Evolutionary conservation across 2,888 invertebrate species (phyloP), one percentile per base, ranked within the genome.

Genomic region (Himalopsyche japonica): DNA sequence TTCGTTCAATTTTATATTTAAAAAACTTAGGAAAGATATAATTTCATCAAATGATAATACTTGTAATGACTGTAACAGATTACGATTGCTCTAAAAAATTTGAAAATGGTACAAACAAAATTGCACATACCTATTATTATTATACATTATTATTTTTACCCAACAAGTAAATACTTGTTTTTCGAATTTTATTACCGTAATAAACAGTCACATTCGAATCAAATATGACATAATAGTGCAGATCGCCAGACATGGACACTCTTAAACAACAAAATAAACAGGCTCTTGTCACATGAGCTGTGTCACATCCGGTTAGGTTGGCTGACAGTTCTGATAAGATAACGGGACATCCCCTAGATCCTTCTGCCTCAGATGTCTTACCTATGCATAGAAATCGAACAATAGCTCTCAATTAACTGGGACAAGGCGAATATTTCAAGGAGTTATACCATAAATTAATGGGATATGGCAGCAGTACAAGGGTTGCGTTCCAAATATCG

Each of bases 381-480:
- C 76, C 47, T 77, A 70, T 84, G 84, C 84, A 84, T 84, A 84
- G 49, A 81, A 84, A 84, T 84, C 77, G 77, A 80, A 84, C 84
- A 84, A 80, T 84, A 76, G 84, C 76, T 80, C 77, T 57, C 84
- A 84, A 84, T 84, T 84, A 84, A 80, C 76, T 34, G 82, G 30
- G 27, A n/a, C 76, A n/a, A 20, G 76, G n/a, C 57, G 57, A 57
- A 57, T 57, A 57, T 37, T 79, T 79, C 34, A 79, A 77, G 76
- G 43, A 32, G 77, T 48, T 18, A 79, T 79, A 37, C 77, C 32
- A 77, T 77, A 57, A 57, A 57, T 57, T 57, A 57, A 57, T 57
- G 57, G 57, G 20, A 57, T 57, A 57, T 57, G 57, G 57, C 57
- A 57, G 57, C 24, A 20, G 24, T 20, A 57, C 57, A 57, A 20